Conservation (phyloP, 2,888 invertebrate species). For the Lordiphosa andalusiaca region DNA sequence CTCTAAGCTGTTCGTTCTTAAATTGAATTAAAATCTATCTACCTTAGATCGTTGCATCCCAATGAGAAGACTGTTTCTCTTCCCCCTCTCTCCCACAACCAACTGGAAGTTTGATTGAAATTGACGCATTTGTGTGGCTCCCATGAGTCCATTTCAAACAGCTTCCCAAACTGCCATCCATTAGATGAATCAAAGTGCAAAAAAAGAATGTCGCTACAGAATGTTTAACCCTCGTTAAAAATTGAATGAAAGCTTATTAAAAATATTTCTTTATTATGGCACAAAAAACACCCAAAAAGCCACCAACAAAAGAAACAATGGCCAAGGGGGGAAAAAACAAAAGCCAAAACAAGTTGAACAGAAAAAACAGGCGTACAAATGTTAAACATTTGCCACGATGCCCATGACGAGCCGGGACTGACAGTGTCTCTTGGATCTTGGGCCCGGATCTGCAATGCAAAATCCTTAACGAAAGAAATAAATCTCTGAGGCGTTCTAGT, state of each 20-base stretch:
- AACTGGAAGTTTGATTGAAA: constrained; percentile 53
- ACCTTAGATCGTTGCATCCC: too few relatives aligned
- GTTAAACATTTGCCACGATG: constrained; percentile 74
- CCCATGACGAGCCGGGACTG: constrained; percentile 69
- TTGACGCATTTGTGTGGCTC: constrained; percentile 38
- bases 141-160: constrained; percentile 53
- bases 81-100: constrained; percentile 31
- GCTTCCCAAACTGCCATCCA: constrained; percentile 40
- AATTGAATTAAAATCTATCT: too few relatives aligned
- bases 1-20: too few relatives aligned
- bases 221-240: constrained; percentile 72
- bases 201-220: constrained; percentile 64
- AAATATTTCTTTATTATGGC: constrained; percentile 73
- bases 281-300: constrained; percentile 25
- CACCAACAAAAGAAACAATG: constrained; percentile 11
- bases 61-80: too few relatives aligned
- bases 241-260: constrained; percentile 74
- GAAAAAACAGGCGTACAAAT: constrained; percentile 70
- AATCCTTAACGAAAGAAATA: constrained; percentile 74
- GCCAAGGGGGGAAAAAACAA: constrained; percentile 22
- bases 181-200: constrained; percentile 67
- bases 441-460: constrained; percentile 69
- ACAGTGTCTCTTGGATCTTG: constrained; percentile 21
- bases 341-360: constrained; percentile 25
- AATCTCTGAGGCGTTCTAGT: constrained; percentile 64